Base-by-base conservation (phyloP, 2,888 invertebrate genomes). In the Trypoxylon attenuatum region DNA sequence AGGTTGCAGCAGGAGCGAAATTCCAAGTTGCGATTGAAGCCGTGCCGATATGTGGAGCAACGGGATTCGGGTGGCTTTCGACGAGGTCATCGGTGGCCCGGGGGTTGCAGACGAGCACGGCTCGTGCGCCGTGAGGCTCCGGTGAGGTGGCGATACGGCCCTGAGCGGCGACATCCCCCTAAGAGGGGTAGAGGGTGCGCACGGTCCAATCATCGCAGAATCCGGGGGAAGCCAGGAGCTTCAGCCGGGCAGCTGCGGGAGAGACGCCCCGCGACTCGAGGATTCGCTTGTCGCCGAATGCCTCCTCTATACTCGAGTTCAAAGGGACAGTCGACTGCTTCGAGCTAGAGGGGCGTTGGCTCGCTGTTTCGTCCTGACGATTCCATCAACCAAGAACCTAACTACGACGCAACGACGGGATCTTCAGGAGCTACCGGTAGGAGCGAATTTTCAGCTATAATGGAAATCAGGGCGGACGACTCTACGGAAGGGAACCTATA, bases 141-240 rank as follows among this genome's bases (percentile, higher is more conserved):
- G 10, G 5, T 38, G 5, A n/a, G 1, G 25, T 1, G 22, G 33
- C 29, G 22, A 4, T 66, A 79, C 82, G 81, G 76, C 77, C 78
- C 82, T 82, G 84, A 75, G 66, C 72, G 73, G 77, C 78, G 77
- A 81, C 80, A 82, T 78, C 79, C 80, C 79, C 82, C 73, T 69
- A 71, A 68, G 58, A 54, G 66, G 61, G 55, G 73, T 76, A 81
- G 75, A 84, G 85, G 84, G 82, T 83, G 82, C 79, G 80, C 82
- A 76, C 75, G 84, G 84, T 85, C 86, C 86, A 85, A 87, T 87
- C 87, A 85, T 85, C 87, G 85, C 85, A 86, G 85, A 84, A 87
- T 87, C 84, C 82, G 66, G 69, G 73, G 75, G 77, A 77, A 80
- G 88, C 88, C 87, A 89, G 89, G 88, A 89, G 89, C 88, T 88